Percentiles rank a stretch among this genome's conserved stretches.
Evolutionary conservation across 2,113 vertebrate species (phyloP).

Genomic region (Herpetotheres cachinnans): DNA sequence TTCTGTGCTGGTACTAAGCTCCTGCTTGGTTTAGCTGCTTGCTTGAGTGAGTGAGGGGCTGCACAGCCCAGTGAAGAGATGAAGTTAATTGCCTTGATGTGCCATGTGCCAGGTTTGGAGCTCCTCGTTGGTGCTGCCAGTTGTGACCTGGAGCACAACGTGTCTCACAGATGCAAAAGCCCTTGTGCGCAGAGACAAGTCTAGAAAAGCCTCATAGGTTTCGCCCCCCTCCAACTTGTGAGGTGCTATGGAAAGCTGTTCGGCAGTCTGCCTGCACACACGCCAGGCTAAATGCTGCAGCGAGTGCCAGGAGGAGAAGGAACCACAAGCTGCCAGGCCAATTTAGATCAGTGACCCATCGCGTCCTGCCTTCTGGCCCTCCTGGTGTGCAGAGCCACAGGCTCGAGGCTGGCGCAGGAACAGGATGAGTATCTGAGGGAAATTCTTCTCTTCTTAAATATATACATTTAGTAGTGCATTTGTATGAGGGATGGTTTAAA

Average conservation of each 20-base stretch:
- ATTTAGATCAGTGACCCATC: not conserved
- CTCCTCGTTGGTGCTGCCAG: not conserved
- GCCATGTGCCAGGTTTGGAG: not conserved
- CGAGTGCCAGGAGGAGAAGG: not conserved
- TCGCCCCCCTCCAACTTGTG: not conserved
- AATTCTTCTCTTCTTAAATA: not conserved
- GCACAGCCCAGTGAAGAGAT: not conserved
- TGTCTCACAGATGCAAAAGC: not conserved
- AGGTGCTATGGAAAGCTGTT: not conserved
- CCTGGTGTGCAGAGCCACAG: rapidly evolving
- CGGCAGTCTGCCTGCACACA: not conserved
- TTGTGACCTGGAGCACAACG: rapidly evolving
- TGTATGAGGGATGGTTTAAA: not conserved
- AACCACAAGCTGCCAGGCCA: not conserved
- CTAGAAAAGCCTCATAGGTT: rapidly evolving
- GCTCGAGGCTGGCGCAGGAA: not conserved
- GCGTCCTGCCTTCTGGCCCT: not conserved
- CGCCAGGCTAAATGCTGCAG: rapidly evolving
- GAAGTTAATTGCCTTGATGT: not conserved
- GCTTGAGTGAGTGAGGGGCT: not conserved
- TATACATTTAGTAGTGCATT: rapidly evolving
- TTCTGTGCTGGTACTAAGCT: not conserved
- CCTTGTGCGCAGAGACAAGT: rapidly evolving
- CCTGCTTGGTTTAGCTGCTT: not conserved
- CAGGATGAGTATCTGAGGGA: not conserved